Evolutionary conservation across 2,888 invertebrate species (phyloP).

Genomic region (Timema cristinae): DNA sequence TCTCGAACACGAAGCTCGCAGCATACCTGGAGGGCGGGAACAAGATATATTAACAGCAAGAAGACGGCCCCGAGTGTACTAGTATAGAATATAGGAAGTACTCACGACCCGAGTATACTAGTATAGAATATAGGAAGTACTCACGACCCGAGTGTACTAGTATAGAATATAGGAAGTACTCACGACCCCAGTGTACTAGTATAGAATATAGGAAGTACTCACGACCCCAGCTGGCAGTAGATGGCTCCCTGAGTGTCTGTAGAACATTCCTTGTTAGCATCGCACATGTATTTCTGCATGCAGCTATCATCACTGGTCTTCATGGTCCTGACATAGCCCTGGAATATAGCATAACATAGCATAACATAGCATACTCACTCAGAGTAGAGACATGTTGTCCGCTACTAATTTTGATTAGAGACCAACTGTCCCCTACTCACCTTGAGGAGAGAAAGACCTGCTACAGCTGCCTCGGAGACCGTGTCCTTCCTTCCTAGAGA

Average conservation of each 20-base stretch:
- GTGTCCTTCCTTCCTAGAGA: slow-evolving; percentile 82
- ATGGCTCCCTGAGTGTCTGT: slow-evolving; percentile 74
- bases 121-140: neutral
- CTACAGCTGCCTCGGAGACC: slow-evolving; percentile 84
- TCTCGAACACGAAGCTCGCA: slow-evolving; percentile 78
- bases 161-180: neutral
- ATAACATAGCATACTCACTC: too few relatives aligned
- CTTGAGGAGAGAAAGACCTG: slow-evolving; percentile 83
- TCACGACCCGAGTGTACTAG: neutral
- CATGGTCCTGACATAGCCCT: slow-evolving; percentile 77
- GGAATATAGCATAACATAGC: slow-evolving; percentile 24
- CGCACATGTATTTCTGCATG: slow-evolving; percentile 82
- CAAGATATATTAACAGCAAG: slow-evolving; percentile 31
- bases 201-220: slow-evolving; percentile 47
- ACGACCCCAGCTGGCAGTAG: slow-evolving; percentile 92
- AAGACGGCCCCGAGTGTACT: too few relatives aligned
- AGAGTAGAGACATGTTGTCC: too few relatives aligned
- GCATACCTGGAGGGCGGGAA: slow-evolving; percentile 62
- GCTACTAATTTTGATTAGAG: too few relatives aligned
- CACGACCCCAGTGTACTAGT: neutral
- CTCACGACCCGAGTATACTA: neutral
- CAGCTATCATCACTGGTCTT: slow-evolving; percentile 73
- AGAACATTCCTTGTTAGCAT: slow-evolving; percentile 83
- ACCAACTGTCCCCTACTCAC: too few relatives aligned
- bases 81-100: too few relatives aligned